Evolutionary conservation across 2,797 vertebrate genomes (phyloP), one percentile per base, ranked within the genome.

Genomic region (Melanotaenia maccullochi): DNA sequence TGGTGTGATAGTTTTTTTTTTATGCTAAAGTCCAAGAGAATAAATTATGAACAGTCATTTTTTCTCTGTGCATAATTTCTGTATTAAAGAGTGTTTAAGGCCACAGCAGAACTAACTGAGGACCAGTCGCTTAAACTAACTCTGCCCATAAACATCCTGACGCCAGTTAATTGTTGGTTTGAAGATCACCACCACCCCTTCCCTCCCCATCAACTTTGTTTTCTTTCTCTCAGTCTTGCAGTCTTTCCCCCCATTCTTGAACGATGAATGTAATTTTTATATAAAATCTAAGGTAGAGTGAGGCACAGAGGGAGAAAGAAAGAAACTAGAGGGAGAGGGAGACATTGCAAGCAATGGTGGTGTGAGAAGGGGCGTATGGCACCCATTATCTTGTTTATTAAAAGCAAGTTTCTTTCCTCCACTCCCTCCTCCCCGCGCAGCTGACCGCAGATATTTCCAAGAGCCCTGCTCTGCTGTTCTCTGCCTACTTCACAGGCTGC

Each of bases 321-420:
- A 65, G 24, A 42, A 18, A 59, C 58, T 38, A 33, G 63, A 40
- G 65, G 32, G 83, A 66, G 63, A 40, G 65, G 32, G 83, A 66
- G 82, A 68, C 76, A 87, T 61, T 68, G 72, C 89, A 84, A 79
- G 52, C 82, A 68, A 79, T 25, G 85, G 78, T 89, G 87, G 92
- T 91, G 81, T 87, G 90, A 93, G 86, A 69, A 87, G 89, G 86
- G 84, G 81, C 89, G 89, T 95, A 93, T 97, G 96, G 94, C 93
- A 95, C 86, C 62, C 81, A 97, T 97, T 97, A 97, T 93, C 93
- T 94, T 94, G 90, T 88, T 96, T 96, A 97, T 97, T 96, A 97
- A 97, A 97, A 96, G 93, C 60, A 91, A 93, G 24, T 96, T 90
- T 94, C 86, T 89, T 87, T 89, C 86, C 86, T 82, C 74, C 38